These are phyloP conservation scores for Chauna torquata DNA, from an alignment of 2,113 vertebrate species.

Conservation along the genomic window DNA sequence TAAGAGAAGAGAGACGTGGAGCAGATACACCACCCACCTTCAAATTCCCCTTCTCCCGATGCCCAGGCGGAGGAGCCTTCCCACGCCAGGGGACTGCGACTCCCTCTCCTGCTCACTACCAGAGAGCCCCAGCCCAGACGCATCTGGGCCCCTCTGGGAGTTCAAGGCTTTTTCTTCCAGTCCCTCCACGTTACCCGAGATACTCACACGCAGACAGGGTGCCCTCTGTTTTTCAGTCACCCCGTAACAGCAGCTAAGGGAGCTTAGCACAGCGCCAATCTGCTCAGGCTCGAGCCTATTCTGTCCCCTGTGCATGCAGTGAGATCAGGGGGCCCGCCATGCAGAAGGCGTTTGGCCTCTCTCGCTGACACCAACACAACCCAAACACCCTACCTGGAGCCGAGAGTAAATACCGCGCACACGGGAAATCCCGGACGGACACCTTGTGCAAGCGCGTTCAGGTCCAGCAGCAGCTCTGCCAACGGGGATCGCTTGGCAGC, in stretches of 20 bases:
- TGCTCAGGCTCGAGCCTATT: neutral
- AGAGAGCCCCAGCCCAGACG: neutral
- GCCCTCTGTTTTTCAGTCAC: neutral
- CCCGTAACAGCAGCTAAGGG: neutral
- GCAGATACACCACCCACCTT: neutral
- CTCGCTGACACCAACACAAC: neutral
- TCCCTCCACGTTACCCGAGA: neutral
- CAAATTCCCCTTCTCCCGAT: neutral
- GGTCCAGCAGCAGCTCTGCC: neutral
- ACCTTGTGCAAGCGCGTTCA: too few relatives aligned
- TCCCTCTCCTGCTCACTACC: neutral
- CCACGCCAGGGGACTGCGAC: neutral
- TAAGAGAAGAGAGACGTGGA: neutral
- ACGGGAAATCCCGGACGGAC: too few relatives aligned
- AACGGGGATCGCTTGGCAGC: neutral
- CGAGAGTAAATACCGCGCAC: neutral
- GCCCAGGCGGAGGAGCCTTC: neutral
- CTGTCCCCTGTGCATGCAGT: neutral
- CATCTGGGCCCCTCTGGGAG: accelerated
- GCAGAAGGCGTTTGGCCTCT: too few relatives aligned
- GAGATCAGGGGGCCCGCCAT: neutral
- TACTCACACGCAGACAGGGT: too few relatives aligned
- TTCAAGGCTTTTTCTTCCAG: neutral
- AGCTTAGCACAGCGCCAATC: neutral
- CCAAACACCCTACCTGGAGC: neutral